These are phyloP conservation scores for Bombus sibiricus DNA, from an alignment of 1,140 invertebrate genomes.

Conservation along the genomic window DNA sequence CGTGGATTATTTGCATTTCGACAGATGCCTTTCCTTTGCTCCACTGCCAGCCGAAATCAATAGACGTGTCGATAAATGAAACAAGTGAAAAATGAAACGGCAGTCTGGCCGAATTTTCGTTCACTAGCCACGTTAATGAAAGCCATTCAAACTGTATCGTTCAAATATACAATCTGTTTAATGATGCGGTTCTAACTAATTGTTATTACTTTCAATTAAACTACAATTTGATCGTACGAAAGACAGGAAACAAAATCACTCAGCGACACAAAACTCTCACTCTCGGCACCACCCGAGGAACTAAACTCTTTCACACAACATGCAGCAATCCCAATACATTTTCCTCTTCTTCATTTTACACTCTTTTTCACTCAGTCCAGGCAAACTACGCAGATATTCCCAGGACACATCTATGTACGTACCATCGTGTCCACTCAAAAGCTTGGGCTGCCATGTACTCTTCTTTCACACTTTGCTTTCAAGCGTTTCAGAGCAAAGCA, in stretches of 20 bases:
- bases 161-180: background rate
- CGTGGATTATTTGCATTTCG: background rate
- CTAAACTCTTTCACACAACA: no score
- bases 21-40: background rate
- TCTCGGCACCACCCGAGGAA: no score
- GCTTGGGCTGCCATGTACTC: background rate
- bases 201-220: background rate
- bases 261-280: no score
- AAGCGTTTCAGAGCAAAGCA: background rate
- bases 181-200: background rate
- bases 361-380: background rate
- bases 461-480: background rate
- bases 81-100: background rate
- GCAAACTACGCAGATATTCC: conserved; percentile 1
- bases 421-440: background rate
- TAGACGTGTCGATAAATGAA: background rate
- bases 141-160: background rate
- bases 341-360: background rate
- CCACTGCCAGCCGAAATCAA: background rate
- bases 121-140: background rate
- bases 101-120: background rate
- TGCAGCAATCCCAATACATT: background rate
- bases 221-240: no score
- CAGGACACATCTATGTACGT: background rate
- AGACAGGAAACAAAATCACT: no score